Evolutionary conservation across 2,797 vertebrate genomes (phyloP), one percentile per base, ranked within the genome.

Genomic region (Acanthopagrus latus): DNA sequence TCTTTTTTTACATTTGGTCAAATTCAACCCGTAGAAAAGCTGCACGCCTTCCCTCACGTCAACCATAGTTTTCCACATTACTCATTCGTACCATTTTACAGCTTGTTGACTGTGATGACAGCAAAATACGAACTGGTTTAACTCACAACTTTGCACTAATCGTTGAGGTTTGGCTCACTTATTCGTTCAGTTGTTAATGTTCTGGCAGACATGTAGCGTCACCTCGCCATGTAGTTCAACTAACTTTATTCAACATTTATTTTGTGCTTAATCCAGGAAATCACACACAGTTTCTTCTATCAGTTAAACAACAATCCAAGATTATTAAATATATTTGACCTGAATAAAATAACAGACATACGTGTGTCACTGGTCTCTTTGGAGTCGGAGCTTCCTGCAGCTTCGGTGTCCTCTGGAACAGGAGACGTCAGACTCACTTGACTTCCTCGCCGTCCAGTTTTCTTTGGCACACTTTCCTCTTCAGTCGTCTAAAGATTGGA

Each of bases 391-490:
- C 58, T 73, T 74, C 62, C 89, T 43, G 76, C 57, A 59, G n/a
- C 79, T 72, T 78, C 63, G 2, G 10, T 0, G 2, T 81, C 78
- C 21, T 87, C 84, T 60, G 69, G 38, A 68, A n/a, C 82, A 43
- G 81, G 50, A 29, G 73, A 41, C 2, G 50, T 52, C 38, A 67
- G 62, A 46, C 43, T 76, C 46, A 85, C 88, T 55, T 94, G 94
- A 73, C 93, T 92, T 88, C 91, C 94, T 70, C 87, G 88, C 51
- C 85, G 91, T 57, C 89, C 84, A 33, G 75, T 67, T 59, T 59
- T 67, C 70, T 84, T 76, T 2, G 86, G 72, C 65, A 80, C 90
- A 51, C 67, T 23, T 64, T 92, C 93, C 17, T 94, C 93, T 27
- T 93, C 92, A 63, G 85, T 68, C 23, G 74, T 86, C 67, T 96